Conservation (phyloP, 2,797 vertebrate genomes). For the Brotula barbata region DNA sequence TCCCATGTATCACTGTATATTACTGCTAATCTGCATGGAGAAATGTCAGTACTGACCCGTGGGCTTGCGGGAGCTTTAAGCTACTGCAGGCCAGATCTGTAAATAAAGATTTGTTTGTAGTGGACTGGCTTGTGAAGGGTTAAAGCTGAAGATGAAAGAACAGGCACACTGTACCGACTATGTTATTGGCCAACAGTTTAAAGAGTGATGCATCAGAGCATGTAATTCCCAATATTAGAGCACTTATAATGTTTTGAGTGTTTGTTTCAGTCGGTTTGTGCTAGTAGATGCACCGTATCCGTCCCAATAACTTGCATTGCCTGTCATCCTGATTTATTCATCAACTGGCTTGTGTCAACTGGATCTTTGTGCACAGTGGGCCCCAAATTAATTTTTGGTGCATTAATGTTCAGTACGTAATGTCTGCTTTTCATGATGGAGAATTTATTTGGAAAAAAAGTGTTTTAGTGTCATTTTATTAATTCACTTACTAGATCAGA, state of each 20-base stretch:
- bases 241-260: conserved; percentile 46
- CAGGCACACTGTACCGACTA: conserved; percentile 47
- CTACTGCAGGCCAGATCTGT: conserved; percentile 49
- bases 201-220: conserved; percentile 53
- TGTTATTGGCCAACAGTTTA: conserved; percentile 43
- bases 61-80: conserved; percentile 50
- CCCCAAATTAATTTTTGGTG: conserved; percentile 47
- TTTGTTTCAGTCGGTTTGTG: conserved; percentile 41
- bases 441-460: conserved; percentile 46
- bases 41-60: conserved; percentile 47
- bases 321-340: conserved; percentile 43
- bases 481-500: conserved; percentile 35
- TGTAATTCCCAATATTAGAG: conserved; percentile 59
- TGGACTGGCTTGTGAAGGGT: conserved; percentile 48
- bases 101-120: conserved; percentile 54
- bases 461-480: conserved; percentile 36
- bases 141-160: conserved; percentile 54
- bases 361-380: conserved; percentile 40
- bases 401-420: conserved; percentile 54
- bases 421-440: conserved; percentile 32
- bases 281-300: conserved; percentile 33
- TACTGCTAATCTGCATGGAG: conserved; percentile 66
- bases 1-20: conserved; percentile 45
- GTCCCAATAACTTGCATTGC: conserved; percentile 32
- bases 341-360: conserved; percentile 43